These are phyloP conservation scores for Jacana jacana DNA, from an alignment of 2,113 vertebrate species.

Conservation along the genomic window DNA sequence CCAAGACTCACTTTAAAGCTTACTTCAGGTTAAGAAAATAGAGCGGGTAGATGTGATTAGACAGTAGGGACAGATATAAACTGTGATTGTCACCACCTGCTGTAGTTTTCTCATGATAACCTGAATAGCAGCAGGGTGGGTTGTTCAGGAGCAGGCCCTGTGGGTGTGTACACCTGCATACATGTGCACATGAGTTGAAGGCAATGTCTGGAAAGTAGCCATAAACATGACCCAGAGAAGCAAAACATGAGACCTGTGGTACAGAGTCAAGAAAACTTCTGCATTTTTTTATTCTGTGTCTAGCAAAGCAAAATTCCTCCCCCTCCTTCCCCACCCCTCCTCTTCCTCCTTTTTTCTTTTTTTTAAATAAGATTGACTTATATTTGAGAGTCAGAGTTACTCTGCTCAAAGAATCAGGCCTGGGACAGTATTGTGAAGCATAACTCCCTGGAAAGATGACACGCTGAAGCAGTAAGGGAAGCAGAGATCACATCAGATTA, in stretches of 20 bases:
- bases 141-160: not conserved
- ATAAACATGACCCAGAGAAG: not conserved
- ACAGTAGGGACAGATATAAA: not conserved
- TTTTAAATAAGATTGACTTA: not conserved
- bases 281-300: not conserved
- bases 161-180: no score
- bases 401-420: not conserved
- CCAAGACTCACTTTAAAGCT: not conserved
- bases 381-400: not conserved
- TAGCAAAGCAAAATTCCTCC: not conserved
- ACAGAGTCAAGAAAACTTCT: not conserved
- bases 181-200: accelerated
- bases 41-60: not conserved
- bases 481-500: not conserved
- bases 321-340: accelerated
- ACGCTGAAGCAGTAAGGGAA: not conserved
- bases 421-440: not conserved
- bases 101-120: not conserved
- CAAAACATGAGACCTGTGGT: not conserved
- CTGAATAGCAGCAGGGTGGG: not conserved
- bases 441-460: not conserved
- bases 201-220: not conserved
- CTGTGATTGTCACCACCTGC: not conserved
- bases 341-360: not conserved
- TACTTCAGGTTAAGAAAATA: not conserved